These are phyloP conservation scores for Acleris emargana DNA, from an alignment of 2,888 invertebrate genomes.

Conservation along the genomic window DNA sequence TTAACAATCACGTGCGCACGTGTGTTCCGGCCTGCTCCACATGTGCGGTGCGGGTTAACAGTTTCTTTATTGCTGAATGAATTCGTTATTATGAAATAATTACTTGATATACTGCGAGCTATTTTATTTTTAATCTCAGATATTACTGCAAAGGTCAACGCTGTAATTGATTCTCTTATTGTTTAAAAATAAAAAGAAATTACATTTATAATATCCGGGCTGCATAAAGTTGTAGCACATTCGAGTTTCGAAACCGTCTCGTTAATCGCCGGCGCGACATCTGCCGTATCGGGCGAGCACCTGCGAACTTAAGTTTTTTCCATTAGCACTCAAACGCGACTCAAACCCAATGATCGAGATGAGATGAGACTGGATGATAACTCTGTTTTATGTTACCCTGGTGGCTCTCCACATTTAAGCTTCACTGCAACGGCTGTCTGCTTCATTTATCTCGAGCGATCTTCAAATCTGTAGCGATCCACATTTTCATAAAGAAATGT, in stretches of 20 bases:
- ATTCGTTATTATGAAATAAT: slow-evolving; percentile 35
- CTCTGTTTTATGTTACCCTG: slow-evolving; percentile 44
- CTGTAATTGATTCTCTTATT: slow-evolving; percentile 33
- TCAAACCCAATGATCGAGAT: slow-evolving; percentile 23
- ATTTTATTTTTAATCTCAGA: slow-evolving; percentile 32
- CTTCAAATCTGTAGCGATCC: slow-evolving; percentile 30
- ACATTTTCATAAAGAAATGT: slow-evolving; percentile 33
- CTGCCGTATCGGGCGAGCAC: slow-evolving; percentile 66
- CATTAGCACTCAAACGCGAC: slow-evolving; percentile 44
- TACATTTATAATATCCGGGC: slow-evolving; percentile 43
- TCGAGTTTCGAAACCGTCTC: slow-evolving; percentile 49
- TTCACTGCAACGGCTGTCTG: slow-evolving; percentile 27
- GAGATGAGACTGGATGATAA: slow-evolving; percentile 47
- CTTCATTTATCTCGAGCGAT: slow-evolving; percentile 35
- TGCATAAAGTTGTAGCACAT: slow-evolving; percentile 49
- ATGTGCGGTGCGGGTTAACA: slow-evolving; percentile 34
- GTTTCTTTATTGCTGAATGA: slow-evolving; percentile 34
- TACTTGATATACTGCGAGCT: slow-evolving; percentile 33
- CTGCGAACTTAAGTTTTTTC: slow-evolving; percentile 56
- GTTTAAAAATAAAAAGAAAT: slow-evolving; percentile 30
- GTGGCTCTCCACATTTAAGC: slow-evolving; percentile 37
- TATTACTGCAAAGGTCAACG: slow-evolving; percentile 35
- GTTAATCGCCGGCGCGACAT: slow-evolving; percentile 53
- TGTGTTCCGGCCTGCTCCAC: slow-evolving; percentile 19
- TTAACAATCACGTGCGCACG: slow-evolving; percentile 19